A percentile compares a stretch with the other conserved stretches of the same genome.
Evolutionary conservation across 2,113 vertebrate species (phyloP).

Genomic region (Stictonetta naevosa): DNA sequence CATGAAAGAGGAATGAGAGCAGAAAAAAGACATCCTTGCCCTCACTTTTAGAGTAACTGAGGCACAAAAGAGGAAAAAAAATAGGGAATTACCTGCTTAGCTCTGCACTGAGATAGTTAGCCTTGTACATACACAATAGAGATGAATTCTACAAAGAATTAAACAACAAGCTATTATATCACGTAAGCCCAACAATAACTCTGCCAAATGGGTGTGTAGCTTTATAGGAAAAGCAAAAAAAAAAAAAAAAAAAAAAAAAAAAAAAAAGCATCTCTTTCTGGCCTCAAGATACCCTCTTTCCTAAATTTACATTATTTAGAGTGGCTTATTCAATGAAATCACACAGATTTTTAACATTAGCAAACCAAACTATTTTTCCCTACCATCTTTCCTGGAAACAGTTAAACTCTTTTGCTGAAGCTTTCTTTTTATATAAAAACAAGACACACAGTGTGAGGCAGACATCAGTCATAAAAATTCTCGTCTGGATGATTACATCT

Average conservation of each 20-base stretch:
- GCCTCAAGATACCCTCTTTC: background rate
- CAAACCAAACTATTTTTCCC: background rate
- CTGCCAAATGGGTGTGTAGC: background rate
- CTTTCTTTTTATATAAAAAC: constrained; percentile 45
- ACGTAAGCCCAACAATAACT: background rate
- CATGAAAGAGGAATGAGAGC: background rate
- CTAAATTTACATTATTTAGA: constrained; percentile 2
- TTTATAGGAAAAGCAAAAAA: background rate
- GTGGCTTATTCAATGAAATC: background rate
- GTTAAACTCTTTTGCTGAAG: constrained; percentile 37
- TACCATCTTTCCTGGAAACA: constrained; percentile 43
- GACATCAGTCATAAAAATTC: constrained; percentile 51
- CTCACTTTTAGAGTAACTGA: background rate
- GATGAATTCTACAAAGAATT: constrained; percentile 35
- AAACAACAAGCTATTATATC: background rate
- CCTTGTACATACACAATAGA: background rate
- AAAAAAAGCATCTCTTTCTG: background rate
- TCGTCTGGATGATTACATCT: constrained; percentile 4
- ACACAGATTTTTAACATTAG: constrained; percentile 35
- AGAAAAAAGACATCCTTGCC: background rate
- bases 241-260: background rate
- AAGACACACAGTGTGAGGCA: background rate
- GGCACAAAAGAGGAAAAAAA: background rate
- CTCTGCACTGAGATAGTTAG: background rate
- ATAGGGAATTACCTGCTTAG: background rate